Percentiles rank a stretch among this genome's conserved stretches.
phyloP scores from a whole-genome alignment of 2,888 invertebrate genomes.

The Himalopsyche kuldschensis region DNA sequence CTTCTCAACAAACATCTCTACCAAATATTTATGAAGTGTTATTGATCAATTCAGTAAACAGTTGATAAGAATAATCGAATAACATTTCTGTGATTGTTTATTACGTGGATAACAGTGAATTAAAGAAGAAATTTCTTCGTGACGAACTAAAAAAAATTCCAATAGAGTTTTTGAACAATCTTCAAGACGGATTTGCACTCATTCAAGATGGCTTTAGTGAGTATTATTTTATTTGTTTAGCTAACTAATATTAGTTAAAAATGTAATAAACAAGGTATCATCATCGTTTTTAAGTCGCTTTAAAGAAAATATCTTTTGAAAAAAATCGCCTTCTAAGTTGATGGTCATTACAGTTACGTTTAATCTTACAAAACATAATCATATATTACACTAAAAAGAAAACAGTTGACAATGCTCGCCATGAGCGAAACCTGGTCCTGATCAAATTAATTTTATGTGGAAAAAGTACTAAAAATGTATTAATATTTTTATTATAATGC shows the following conservation, averaged over 20 bases:
- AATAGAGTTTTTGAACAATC: not conserved
- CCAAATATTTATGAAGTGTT: not conserved
- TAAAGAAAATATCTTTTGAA: no score
- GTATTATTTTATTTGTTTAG: not conserved
- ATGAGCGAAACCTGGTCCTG: no score
- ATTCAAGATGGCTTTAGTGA: conserved; percentile 27
- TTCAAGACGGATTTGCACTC: not conserved
- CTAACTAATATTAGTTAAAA: no score
- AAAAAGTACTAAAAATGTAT: no score
- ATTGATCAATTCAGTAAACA: not conserved
- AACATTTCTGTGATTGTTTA: not conserved
- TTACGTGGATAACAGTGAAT: not conserved
- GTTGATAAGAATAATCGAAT: not conserved
- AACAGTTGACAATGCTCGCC: no score
- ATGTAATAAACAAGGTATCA: no score
- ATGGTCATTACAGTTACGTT: not conserved
- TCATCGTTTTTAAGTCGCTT: no score
- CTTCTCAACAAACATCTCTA: not conserved
- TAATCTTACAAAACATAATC: no score
- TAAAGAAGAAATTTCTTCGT: not conserved
- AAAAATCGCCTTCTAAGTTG: no score
- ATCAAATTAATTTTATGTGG: no score
- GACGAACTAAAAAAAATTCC: not conserved
- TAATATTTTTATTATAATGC: no score
- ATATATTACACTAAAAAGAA: no score